phyloP scores from a whole-genome alignment of 2,888 invertebrate genomes.

The Erebia palarica region DNA sequence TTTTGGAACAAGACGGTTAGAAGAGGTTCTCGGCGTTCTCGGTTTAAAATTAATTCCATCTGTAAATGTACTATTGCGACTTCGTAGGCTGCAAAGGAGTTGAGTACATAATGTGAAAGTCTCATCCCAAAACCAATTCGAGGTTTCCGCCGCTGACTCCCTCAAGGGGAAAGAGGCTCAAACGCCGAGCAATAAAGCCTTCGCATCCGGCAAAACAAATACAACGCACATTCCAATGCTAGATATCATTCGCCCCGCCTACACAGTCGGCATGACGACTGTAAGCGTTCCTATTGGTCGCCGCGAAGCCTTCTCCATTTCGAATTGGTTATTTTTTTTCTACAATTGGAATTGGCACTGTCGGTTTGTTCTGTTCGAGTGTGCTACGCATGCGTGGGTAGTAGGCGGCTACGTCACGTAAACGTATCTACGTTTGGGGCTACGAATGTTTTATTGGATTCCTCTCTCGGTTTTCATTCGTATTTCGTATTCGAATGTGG shows the following conservation, averaged over 20 bases:
- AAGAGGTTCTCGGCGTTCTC: background rate
- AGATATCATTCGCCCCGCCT: slow-evolving; percentile 82
- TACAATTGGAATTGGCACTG: slow-evolving; percentile 80
- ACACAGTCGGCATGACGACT: slow-evolving; percentile 82
- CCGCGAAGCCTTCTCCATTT: slow-evolving; percentile 79
- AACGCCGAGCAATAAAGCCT: slow-evolving; percentile 79
- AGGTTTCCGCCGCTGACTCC: slow-evolving; percentile 72
- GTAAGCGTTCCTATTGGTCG: slow-evolving; percentile 78
- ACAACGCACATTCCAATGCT: slow-evolving; percentile 82
- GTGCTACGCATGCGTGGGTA: slow-evolving; percentile 69
- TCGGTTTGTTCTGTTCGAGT: slow-evolving; percentile 74
- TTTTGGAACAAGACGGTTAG: background rate
- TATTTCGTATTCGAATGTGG: slow-evolving; percentile 70
- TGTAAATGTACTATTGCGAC: slow-evolving; percentile 18
- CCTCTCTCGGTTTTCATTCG: slow-evolving; percentile 74
- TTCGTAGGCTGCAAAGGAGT: slow-evolving; percentile 44
- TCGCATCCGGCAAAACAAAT: slow-evolving; percentile 80
- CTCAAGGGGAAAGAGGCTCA: slow-evolving; percentile 80
- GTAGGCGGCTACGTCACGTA: slow-evolving; percentile 77
- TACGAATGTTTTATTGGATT: slow-evolving; percentile 81
- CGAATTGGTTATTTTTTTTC: slow-evolving; percentile 82
- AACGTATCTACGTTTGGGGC: slow-evolving; percentile 75
- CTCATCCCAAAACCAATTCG: slow-evolving; percentile 72
- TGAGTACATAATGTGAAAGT: slow-evolving; percentile 73
- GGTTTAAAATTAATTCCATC: slow-evolving; percentile 14